Evolutionary conservation across 2,113 vertebrate species (phyloP), one percentile per base, ranked within the genome.

Genomic region (Oreochromis niloticus): DNA sequence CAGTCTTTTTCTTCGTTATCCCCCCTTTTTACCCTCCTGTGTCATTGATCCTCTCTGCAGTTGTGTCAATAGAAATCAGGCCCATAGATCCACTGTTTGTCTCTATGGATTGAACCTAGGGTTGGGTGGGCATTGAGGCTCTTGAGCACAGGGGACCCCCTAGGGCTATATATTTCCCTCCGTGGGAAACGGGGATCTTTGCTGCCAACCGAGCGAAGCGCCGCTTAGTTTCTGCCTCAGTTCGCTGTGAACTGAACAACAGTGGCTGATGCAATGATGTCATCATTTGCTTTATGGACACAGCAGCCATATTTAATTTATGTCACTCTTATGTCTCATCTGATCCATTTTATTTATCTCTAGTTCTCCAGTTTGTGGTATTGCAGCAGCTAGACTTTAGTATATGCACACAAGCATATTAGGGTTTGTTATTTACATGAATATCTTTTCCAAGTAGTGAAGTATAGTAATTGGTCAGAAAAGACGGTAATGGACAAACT

Each of bases 281-380:
- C 91, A 63, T 90, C 91, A 91, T 68, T 81, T 57, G 89, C 91
- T 93, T 55, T 89, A 82, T 83, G 91, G 93, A 91, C 91, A 66
- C 90, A 50, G 90, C 54, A 66, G 89, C 85, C 89, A 90, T 94
- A 12, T 93, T 94, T 94, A 89, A 91, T 94, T 92, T 59, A 94
- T 89, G 88, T 87, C 19, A 7, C 89, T 90, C 59, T 75, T 16
- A 87, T 87, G 88, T 90, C 85, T 93, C 82, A 71, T 88, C 32
- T 63, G 68, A 90, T 91, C 79, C 82, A 71, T 81, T 82, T 86
- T 90, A 78, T 87, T 86, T 54, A 90, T 92, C 61, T 61, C 17
- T 63, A 46, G 82, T 55, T 32, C 56, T 83, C 79, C 41, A 83
- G 89, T 85, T 83, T 81, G 88, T 87, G 82, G 83, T 81, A 10